Conservation (phyloP, 2,113 vertebrate genomes). For the Lophochroa leadbeateri region DNA sequence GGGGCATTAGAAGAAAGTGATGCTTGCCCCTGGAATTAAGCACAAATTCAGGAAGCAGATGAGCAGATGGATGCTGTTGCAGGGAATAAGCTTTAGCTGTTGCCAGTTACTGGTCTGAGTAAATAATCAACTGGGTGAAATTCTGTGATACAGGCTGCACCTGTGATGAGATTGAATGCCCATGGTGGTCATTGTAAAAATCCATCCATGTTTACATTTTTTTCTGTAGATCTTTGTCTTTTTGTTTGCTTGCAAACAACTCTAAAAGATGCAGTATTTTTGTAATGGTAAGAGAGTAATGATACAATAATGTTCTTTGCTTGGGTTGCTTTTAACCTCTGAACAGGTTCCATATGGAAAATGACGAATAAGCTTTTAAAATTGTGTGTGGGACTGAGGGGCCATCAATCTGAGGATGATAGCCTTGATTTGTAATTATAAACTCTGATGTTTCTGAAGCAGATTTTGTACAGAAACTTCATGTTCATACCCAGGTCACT, state of each 20-base stretch:
- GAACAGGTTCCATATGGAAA: not conserved
- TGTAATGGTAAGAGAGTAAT: not conserved
- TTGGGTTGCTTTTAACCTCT: not conserved
- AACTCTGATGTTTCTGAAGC: not conserved
- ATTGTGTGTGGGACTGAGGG: not conserved
- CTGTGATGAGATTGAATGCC: not conserved
- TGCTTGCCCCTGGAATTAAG: not conserved
- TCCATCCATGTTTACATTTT: not conserved
- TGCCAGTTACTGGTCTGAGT: not conserved
- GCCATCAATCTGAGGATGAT: not conserved
- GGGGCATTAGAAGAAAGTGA: not conserved
- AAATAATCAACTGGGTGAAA: not conserved
- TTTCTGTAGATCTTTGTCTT: not conserved
- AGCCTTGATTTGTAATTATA: not conserved
- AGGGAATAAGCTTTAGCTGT: not conserved
- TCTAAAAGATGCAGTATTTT: not conserved
- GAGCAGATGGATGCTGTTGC: not conserved
- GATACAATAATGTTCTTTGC: not conserved
- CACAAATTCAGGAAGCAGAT: not conserved
- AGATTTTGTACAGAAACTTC: not conserved
- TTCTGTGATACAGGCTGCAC: not conserved
- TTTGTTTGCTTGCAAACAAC: not conserved
- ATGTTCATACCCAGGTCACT: not conserved
- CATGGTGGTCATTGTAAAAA: not conserved
- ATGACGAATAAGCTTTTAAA: not conserved